Evolutionary conservation across 2,113 vertebrate species (phyloP).

Genomic region (Pristiophorus japonicus): DNA sequence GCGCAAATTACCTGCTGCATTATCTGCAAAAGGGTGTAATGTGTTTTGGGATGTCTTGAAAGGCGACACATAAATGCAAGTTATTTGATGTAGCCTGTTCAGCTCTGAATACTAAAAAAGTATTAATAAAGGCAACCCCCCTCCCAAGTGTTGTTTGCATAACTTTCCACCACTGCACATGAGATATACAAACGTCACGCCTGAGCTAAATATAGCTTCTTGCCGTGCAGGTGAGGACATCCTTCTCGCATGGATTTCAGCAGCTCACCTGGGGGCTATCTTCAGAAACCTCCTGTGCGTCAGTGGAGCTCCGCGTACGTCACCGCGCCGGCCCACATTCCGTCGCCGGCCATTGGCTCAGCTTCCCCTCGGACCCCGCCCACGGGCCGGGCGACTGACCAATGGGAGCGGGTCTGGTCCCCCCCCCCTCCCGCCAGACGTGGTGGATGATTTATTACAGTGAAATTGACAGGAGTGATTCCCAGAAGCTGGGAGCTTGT

Average conservation of each 20-base stretch:
- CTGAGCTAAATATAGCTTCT: neutral
- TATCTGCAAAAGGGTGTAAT: too few relatives aligned
- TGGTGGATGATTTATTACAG: neutral
- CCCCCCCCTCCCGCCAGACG: neutral
- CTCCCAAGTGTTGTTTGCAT: neutral
- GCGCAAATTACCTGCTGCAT: neutral
- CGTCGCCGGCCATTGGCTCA: neutral
- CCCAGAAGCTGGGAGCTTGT: slow-evolving; percentile 5
- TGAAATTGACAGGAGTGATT: slow-evolving; percentile 18
- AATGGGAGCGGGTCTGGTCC: neutral
- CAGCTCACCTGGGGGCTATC: neutral
- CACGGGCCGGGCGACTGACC: neutral
- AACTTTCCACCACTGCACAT: neutral
- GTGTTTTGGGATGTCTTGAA: too few relatives aligned
- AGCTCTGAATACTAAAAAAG: too few relatives aligned
- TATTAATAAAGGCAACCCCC: too few relatives aligned
- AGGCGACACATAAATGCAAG: too few relatives aligned
- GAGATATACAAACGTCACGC: neutral
- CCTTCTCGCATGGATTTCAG: neutral
- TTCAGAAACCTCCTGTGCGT: neutral
- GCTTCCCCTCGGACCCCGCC: neutral
- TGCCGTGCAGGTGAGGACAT: neutral
- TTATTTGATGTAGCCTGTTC: too few relatives aligned
- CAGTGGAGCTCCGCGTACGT: neutral
- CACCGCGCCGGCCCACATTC: neutral